These are phyloP conservation scores for Zaprionus bogoriensis DNA, from an alignment of 2,888 invertebrate genomes.

Conservation along the genomic window DNA sequence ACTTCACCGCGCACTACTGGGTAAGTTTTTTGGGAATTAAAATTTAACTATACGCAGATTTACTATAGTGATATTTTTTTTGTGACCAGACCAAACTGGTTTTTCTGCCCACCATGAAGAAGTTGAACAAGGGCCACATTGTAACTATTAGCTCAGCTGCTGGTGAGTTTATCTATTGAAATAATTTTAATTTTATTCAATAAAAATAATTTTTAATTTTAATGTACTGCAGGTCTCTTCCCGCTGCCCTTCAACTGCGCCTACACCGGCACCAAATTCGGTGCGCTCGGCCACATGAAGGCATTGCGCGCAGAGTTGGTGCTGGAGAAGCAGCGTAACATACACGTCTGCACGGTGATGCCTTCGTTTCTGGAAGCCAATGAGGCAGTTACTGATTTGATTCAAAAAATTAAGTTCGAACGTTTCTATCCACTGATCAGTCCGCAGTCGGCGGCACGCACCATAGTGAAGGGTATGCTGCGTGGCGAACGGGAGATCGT, in stretches of 20 bases:
- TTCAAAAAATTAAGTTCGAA: neutral
- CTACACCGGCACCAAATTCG: conserved; percentile 82
- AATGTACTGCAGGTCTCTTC: conserved; percentile 31
- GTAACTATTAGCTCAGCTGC: conserved; percentile 80
- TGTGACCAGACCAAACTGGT: conserved; percentile 74
- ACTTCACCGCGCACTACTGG: conserved; percentile 82
- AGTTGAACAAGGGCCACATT: conserved; percentile 78
- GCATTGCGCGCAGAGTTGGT: conserved; percentile 73
- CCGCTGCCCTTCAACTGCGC: conserved; percentile 42
- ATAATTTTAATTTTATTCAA: too few species aligned
- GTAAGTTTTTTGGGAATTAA: conserved; percentile 58
- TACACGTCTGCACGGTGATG: conserved; percentile 69
- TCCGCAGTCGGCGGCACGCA: conserved; percentile 51
- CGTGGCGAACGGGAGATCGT: conserved; percentile 57
- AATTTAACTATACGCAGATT: neutral
- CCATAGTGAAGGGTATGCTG: conserved; percentile 64
- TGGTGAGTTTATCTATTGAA: conserved; percentile 42
- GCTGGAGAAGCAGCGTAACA: conserved; percentile 50
- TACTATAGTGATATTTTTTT: neutral
- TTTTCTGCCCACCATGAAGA: conserved; percentile 81
- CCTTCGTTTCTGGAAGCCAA: conserved; percentile 81
- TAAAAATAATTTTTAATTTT: too few species aligned
- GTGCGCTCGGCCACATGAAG: conserved; percentile 77
- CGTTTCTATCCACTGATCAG: conserved; percentile 46
- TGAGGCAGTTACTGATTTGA: conserved; percentile 25